Conservation (phyloP, 1,140 invertebrate genomes). For the Chrysomallon squamiferum region DNA sequence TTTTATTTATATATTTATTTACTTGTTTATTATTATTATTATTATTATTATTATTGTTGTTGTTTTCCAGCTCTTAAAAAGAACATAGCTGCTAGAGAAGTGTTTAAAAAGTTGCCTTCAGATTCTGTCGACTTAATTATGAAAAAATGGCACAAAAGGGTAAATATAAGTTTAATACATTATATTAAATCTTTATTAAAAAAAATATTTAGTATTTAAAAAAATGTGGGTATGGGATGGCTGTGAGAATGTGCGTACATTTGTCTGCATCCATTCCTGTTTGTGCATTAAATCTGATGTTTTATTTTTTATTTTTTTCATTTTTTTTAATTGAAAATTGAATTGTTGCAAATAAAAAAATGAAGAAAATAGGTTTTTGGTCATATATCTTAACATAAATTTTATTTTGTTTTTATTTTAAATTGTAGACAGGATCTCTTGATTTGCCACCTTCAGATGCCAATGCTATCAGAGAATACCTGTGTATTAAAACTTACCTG, state of each 20-base stretch:
- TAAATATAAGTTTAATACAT: conserved; percentile 30
- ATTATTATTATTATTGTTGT: background rate
- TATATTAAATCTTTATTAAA: background rate
- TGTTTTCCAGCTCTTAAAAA: conserved; percentile 52
- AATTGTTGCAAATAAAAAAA: too few species aligned
- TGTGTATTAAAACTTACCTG: conserved; percentile 66
- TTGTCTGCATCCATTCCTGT: too few species aligned
- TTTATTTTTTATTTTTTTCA: too few species aligned
- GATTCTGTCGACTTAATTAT: conserved; percentile 73
- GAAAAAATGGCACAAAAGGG: conserved; percentile 66
- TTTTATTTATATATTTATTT: too few species aligned
- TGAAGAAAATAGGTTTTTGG: too few species aligned
- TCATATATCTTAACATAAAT: too few species aligned
- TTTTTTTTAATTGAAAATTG: too few species aligned
- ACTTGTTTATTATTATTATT: too few species aligned
- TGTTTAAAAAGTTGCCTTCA: conserved; percentile 71
- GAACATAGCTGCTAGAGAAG: conserved; percentile 73
- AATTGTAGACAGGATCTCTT: conserved; percentile 53
- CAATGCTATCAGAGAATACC: conserved; percentile 65
- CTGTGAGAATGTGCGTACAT: too few species aligned
- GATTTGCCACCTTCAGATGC: conserved; percentile 59
- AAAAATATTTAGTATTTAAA: too few species aligned
- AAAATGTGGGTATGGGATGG: too few species aligned
- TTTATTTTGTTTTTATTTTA: background rate
- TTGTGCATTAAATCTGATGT: too few species aligned